Percentiles rank a stretch among this genome's conserved stretches.
Evolutionary conservation across 2,888 invertebrate genomes (phyloP).

Genomic region (Serripes groenlandicus): DNA sequence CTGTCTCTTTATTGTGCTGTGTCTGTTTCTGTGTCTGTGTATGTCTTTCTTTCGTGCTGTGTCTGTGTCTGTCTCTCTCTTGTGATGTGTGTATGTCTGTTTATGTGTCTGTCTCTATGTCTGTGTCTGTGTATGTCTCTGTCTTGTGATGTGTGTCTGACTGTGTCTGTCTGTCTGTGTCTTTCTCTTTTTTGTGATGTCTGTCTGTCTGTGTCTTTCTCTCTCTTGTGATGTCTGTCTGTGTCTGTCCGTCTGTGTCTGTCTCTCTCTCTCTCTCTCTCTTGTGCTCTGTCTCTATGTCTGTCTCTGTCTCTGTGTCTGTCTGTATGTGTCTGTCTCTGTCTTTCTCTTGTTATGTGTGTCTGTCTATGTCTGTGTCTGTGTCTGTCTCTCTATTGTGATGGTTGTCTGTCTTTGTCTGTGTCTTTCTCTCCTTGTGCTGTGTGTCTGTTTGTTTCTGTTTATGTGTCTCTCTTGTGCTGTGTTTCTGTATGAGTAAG

Average conservation of each 20-base stretch:
- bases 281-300: not conserved
- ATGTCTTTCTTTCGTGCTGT: not conserved
- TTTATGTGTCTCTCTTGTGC: too few relatives aligned
- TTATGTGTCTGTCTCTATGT: too few relatives aligned
- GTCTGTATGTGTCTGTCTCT: not conserved
- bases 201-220: not conserved
- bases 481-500: too few relatives aligned
- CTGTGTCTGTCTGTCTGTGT: too few relatives aligned
- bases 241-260: too few relatives aligned
- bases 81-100: too few relatives aligned
- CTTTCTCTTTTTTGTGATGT: too few relatives aligned
- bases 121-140: too few relatives aligned
- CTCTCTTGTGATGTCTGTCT: not conserved
- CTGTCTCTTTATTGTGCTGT: not conserved
- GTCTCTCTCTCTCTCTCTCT: not conserved
- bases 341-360: not conserved
- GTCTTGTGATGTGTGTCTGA: too few relatives aligned
- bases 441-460: not conserved
- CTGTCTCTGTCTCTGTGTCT: conserved; percentile 1
- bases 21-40: not conserved
- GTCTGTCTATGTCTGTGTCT: not conserved
- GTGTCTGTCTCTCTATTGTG: not conserved
- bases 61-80: not conserved
- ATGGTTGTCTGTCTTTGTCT: not conserved
- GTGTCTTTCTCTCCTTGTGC: not conserved